Base-by-base conservation (phyloP, 2,797 vertebrate genomes). In the Chaetodon trifasciatus region DNA sequence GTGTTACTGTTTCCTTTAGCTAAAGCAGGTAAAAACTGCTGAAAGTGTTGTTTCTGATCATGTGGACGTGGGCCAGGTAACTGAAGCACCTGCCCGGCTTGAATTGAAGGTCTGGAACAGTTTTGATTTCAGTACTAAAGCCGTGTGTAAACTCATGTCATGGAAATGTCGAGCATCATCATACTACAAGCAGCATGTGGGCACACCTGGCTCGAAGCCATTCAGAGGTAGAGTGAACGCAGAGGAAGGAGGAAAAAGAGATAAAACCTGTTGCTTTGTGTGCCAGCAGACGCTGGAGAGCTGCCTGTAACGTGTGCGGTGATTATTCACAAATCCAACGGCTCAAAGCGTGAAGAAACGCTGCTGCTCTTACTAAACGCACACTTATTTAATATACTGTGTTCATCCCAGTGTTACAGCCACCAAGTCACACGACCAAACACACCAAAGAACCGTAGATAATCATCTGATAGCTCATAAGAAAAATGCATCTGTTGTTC, bases 201-300 rank as follows among this genome's bases (percentile, higher is more conserved):
- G 69, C 3, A 13, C 37, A 28, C 4, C 23, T 60, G 77, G 35
- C 72, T 39, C 6, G 0, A 11, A 1, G 46, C 44, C 70, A 39
- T n/a, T 40, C 24, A 35, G 37, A 62, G 52, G 37, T 3, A 35
- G 56, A 55, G 16, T 1, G 17, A 70, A 23, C 1, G 12, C 24
- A 35, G 44, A 62, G 50, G 35, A 5, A 40, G 55, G 55, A 23
- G 19, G n/a, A 19, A 24, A 15, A 10, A 69, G 3, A 28, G 4
- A 7, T 0, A 9, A 46, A 50, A 62, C 13, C 53, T 15, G 66
- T 37, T 35, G 35, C 64, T 76, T 46, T 44, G 16, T 39, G 69
- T 74, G 76, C 69, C 73, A 79, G 17, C 56, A 55, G 32, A 61
- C 3, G n/a, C 68, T 66, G 67, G 62, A 61, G 49, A 49, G 6